Evolutionary conservation across 1,140 invertebrate species (phyloP), one percentile per base, ranked within the genome.

Genomic region (Magallana gigas): DNA sequence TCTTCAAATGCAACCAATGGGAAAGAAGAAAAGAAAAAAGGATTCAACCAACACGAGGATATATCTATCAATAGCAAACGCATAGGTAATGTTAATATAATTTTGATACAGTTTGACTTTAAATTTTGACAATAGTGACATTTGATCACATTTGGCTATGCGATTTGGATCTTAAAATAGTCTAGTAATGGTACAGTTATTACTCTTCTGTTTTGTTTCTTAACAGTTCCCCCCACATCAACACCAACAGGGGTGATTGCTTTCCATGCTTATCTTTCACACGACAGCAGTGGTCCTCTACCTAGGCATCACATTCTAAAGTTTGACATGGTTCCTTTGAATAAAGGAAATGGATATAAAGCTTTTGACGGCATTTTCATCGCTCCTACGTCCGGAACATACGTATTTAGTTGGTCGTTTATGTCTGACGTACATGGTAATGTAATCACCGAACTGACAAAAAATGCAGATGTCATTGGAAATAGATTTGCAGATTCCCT

Each of bases 381-480:
- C 14, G 83, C 23, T 48, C 83, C 83, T 16, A 29, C 29, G 0
- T 62, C 60, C 6, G 83, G 83, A 85, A 48, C 62, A 1, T 85
- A 85, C 56, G 83, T 85, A 8, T 85, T 85, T 18, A 68, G 59
- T 5, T 85, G 83, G 83, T 23, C 82, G 23, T 16, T 84, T 6
- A 59, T 84, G 23, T 11, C 56, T 1, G 57, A 60, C 1, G 7
- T 12, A 16, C 12, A 18, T 23, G 82, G 82, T 9, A 23, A 60
- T 4, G 59, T 84, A 12, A 16, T 16, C 57, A 84, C 29, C 14
- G 3, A 58, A 11, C 8, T 84, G 5, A 59, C 29, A 16, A 59
- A 59, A 59, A 84, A 84, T 60, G 57, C 57, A 59, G 82, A 59
- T 6, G 29, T 18, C 3, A 60, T 14, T 29, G 82, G 82, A 59